A percentile compares a stretch with the other conserved stretches of the same genome.
These are phyloP conservation scores for Musca domestica DNA, from an alignment of 1,140 invertebrate genomes.

Conservation along the genomic window DNA sequence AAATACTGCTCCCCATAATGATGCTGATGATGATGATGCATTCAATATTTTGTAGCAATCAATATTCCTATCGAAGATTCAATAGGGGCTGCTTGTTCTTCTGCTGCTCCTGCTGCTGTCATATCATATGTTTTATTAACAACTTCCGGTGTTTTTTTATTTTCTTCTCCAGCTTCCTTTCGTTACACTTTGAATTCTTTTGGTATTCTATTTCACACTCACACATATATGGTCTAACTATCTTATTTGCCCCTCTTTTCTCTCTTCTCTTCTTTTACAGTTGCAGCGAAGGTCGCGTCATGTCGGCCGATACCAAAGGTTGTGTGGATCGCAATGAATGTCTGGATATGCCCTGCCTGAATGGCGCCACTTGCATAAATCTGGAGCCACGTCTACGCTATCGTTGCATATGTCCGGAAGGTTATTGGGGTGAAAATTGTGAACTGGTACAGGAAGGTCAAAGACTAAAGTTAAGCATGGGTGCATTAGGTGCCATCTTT, in stretches of 20 bases:
- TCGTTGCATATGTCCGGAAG: slow-evolving; percentile 60
- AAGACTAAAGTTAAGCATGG: slow-evolving; percentile 62
- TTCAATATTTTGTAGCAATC: no score
- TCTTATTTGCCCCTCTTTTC: neutral
- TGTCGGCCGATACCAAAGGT: slow-evolving; percentile 60
- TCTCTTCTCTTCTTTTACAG: slow-evolving; percentile 38
- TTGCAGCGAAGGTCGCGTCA: slow-evolving; percentile 61
- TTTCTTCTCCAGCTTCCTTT: neutral
- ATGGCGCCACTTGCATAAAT: slow-evolving; percentile 62
- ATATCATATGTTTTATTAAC: neutral
- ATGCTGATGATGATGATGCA: no score
- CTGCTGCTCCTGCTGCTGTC: neutral
- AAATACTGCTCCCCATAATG: no score
- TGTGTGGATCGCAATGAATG: slow-evolving; percentile 66
- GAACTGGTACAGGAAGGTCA: slow-evolving; percentile 63
- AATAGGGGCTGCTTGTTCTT: no score
- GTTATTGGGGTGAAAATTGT: slow-evolving; percentile 67
- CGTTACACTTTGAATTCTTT: neutral
- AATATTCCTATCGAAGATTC: no score
- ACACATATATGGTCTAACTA: neutral
- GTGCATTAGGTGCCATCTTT: slow-evolving; percentile 63
- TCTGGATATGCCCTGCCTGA: slow-evolving; percentile 61
- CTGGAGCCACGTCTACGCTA: slow-evolving; percentile 58
- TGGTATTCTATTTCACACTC: neutral
- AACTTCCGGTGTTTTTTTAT: neutral